Conservation (phyloP, 2,888 invertebrate genomes). For the Tipula helvola region DNA sequence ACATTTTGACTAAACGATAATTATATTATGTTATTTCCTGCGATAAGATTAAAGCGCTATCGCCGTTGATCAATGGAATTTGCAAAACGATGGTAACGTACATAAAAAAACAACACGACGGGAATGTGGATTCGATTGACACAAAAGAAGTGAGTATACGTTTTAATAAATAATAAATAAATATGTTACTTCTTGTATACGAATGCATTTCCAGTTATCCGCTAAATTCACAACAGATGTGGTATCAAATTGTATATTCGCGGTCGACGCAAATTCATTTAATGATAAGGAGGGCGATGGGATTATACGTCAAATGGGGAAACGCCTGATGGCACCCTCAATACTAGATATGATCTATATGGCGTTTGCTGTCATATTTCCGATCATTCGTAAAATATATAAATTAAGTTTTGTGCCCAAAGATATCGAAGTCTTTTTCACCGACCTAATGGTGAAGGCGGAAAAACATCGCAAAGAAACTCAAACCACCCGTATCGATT, state of each 20-base stretch:
- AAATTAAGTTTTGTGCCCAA: constrained; percentile 21
- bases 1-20: neutral
- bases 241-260: constrained; percentile 37
- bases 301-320: constrained; percentile 25
- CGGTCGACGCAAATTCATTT: constrained; percentile 34
- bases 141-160: constrained; percentile 29
- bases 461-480: constrained; percentile 22
- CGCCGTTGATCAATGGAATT: constrained; percentile 36
- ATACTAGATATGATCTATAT: constrained; percentile 18
- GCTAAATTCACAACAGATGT: constrained; percentile 34
- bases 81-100: constrained; percentile 32
- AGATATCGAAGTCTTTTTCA: constrained; percentile 44
- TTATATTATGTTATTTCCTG: neutral
- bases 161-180: neutral
- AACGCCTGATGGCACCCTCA: constrained; percentile 24
- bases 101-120: constrained; percentile 26
- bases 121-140: constrained; percentile 29
- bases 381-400: constrained; percentile 20
- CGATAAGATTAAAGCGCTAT: constrained; percentile 36
- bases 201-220: constrained; percentile 21
- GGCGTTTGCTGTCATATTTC: constrained; percentile 22
- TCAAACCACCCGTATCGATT: constrained; percentile 25
- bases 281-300: constrained; percentile 18
- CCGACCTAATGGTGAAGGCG: constrained; percentile 23
- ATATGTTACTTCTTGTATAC: too few species aligned